Conservation (phyloP, 2,888 invertebrate genomes). For the Esperia sulphurella region DNA sequence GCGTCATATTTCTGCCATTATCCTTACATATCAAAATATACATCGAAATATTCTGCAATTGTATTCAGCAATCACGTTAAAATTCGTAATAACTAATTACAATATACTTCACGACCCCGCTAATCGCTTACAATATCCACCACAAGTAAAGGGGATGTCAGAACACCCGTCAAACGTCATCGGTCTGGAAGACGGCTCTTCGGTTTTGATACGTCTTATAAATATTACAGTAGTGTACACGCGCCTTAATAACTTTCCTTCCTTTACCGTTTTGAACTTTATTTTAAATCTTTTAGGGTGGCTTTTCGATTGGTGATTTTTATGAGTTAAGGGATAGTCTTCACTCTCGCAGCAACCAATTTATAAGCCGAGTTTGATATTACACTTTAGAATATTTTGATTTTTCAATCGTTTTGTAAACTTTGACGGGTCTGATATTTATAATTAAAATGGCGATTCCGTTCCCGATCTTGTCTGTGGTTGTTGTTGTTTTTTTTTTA, state of each 20-base stretch:
- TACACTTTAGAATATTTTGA: slow-evolving; percentile 65
- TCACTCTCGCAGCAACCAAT: slow-evolving; percentile 64
- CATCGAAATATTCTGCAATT: too few relatives aligned
- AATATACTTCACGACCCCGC: slow-evolving; percentile 3
- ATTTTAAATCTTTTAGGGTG: background rate
- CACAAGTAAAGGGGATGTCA: slow-evolving; percentile 58
- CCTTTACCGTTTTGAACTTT: slow-evolving; percentile 26
- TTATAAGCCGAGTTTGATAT: slow-evolving; percentile 73
- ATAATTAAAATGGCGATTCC: slow-evolving; percentile 75
- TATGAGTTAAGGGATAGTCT: slow-evolving; percentile 28
- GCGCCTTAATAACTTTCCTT: slow-evolving; percentile 35
- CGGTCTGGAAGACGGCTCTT: slow-evolving; percentile 72
- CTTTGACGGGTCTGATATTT: slow-evolving; percentile 56
- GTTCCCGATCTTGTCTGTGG: slow-evolving; percentile 34
- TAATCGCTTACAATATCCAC: slow-evolving; percentile 19
- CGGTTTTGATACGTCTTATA: slow-evolving; percentile 76
- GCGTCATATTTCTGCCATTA: too few relatives aligned
- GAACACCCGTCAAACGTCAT: slow-evolving; percentile 77
- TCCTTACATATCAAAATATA: too few relatives aligned
- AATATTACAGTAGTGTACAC: slow-evolving; percentile 58
- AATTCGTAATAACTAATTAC: too few relatives aligned
- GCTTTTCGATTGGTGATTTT: slow-evolving; percentile 12
- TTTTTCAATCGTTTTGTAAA: slow-evolving; percentile 71
- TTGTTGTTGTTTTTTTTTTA: slow-evolving; percentile 17
- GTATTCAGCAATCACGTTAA: too few relatives aligned